Percentiles rank a stretch among this genome's conserved stretches.
Evolutionary conservation across 2,888 invertebrate genomes (phyloP).

Genomic region (Odontomyia ornata): DNA sequence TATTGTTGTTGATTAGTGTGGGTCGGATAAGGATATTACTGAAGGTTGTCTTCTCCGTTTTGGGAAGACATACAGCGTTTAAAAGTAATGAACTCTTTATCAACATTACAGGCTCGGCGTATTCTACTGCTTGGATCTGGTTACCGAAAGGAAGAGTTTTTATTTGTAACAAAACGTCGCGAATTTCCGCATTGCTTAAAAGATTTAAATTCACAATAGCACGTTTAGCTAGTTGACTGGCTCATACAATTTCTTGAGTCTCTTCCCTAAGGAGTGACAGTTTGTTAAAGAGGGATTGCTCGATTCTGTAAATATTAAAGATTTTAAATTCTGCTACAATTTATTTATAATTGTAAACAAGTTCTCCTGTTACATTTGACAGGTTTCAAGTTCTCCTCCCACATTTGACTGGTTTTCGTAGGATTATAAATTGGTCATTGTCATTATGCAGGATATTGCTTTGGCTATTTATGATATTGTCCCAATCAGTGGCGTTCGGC

Average conservation of each 20-base stretch:
- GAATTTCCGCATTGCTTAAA: background rate
- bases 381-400: background rate
- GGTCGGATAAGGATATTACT: background rate
- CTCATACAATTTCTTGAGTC: too few relatives aligned
- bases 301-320: background rate
- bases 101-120: too few relatives aligned
- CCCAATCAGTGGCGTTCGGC: too few relatives aligned
- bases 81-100: too few relatives aligned
- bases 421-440: conserved; percentile 1
- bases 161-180: background rate
- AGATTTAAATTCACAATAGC: too few relatives aligned
- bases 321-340: background rate
- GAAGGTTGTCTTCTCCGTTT: too few relatives aligned
- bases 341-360: background rate
- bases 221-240: too few relatives aligned
- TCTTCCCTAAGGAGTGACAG: too few relatives aligned
- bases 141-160: background rate
- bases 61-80: too few relatives aligned
- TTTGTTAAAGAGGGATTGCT: too few relatives aligned
- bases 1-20: background rate
- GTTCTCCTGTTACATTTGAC: background rate
- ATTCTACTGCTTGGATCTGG: background rate
- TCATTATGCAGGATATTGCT: conserved; percentile 6
- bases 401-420: too few relatives aligned
- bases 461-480: too few relatives aligned